Evolutionary conservation across 2,113 vertebrate genomes (phyloP), one percentile per base, ranked within the genome.

Genomic region (Petrocephalus zakoni): DNA sequence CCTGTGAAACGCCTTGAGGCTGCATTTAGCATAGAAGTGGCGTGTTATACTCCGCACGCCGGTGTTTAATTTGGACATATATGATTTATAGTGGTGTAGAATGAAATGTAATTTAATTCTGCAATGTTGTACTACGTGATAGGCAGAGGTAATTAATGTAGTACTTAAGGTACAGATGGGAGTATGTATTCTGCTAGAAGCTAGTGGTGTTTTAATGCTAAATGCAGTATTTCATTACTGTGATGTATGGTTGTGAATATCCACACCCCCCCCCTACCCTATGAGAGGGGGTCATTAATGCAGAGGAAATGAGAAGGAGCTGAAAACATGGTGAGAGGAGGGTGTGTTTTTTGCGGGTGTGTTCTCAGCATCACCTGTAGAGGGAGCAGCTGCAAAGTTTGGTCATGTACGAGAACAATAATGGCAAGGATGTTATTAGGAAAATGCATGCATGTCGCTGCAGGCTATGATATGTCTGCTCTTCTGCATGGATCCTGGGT

Each of bases 91-190:
- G 17, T 42, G 72, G 29, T 42, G 72, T 42, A 42, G 34, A 75
- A 75, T 75, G 72, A 75, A 75, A 75, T 75, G 72, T 75, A 75
- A 75, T 75, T 75, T 75, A 75, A 75, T 75, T 42, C 72, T 75
- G 34, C 29, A 75, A 13, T 17, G 72, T 75, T 42, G 72, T 75
- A 42, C 29, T 75, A 75, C 15, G 15, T 75, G 72, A 75, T 19
- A 75, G 34, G 37, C 72, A 42, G 72, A 15, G 34, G 72, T 75
- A 75, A 75, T 75, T 75, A 75, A 75, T 42, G 72, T 19, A 75
- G 34, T 75, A 75, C 34, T 75, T 75, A 75, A 42, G 17, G 72
- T 42, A 75, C 34, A 42, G 72, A 75, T 42, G 72, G 34, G 72
- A 68, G 29, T 19, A 7, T 37, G 72, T 75, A 75, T 75, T 42